Conservation (phyloP, 2,113 vertebrate species). For the Megalops atlanticus region DNA sequence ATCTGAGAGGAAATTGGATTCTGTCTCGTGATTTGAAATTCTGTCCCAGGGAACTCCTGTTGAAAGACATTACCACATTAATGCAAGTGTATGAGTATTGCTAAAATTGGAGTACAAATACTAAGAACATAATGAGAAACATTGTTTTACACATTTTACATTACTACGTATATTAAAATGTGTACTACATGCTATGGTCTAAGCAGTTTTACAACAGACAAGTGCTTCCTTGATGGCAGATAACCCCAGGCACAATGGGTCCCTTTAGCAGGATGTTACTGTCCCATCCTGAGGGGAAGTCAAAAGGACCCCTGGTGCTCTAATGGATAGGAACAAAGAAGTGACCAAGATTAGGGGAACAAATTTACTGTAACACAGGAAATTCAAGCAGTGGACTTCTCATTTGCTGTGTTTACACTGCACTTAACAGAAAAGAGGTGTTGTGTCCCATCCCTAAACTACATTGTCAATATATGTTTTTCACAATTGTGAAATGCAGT, state of each 20-base stretch:
- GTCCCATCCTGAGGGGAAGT: not conserved
- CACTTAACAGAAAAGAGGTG: not conserved
- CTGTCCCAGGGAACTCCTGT: too few relatives aligned
- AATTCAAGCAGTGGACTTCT: not conserved
- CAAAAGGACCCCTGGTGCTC: not conserved
- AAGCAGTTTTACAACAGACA: not conserved
- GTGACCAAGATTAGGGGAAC: not conserved
- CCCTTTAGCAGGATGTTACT: not conserved
- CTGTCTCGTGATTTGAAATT: too few relatives aligned
- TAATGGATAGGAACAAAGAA: not conserved
- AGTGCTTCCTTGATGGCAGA: not conserved
- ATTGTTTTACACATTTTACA: not conserved
- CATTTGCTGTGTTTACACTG: not conserved
- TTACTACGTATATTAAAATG: not conserved
- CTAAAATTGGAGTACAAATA: not conserved
- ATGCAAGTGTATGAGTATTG: not conserved
- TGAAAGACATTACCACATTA: too few relatives aligned
- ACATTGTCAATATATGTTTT: too few relatives aligned
- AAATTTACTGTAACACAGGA: not conserved
- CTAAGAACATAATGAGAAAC: not conserved
- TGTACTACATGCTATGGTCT: not conserved
- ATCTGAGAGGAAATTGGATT: too few relatives aligned
- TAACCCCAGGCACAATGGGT: not conserved
- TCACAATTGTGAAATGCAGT: not conserved
- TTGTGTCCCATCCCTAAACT: not conserved